Evolutionary conservation across 1,140 invertebrate species (phyloP).

Genomic region (Centruroides vittatus): DNA sequence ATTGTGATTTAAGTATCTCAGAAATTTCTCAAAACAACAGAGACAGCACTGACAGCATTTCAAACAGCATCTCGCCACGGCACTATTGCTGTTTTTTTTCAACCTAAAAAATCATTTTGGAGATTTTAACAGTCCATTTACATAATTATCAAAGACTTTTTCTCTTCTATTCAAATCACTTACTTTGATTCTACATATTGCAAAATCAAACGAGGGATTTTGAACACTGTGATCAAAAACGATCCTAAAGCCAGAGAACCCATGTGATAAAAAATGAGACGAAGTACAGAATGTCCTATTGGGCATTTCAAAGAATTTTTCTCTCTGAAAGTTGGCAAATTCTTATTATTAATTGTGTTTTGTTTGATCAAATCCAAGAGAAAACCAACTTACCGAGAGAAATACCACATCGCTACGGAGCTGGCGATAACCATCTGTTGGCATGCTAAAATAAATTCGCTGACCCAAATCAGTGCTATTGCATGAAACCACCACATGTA

Average conservation of each 20-base stretch:
- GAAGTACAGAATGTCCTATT: slow-evolving; percentile 38
- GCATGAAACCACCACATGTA: slow-evolving; percentile 40
- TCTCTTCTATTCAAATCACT: neutral
- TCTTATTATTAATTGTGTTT: too few relatives aligned
- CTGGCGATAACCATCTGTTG: slow-evolving; percentile 62
- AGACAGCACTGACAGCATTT: slow-evolving; percentile 56
- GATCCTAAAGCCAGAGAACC: slow-evolving; percentile 62
- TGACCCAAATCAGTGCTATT: slow-evolving; percentile 50
- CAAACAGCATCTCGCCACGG: slow-evolving; percentile 19
- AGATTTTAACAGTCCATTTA: too few relatives aligned
- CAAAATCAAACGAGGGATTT: slow-evolving; percentile 45
- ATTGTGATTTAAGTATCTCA: slow-evolving; percentile 57
- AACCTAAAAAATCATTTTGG: neutral
- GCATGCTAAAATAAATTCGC: slow-evolving; percentile 57
- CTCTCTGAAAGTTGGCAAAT: slow-evolving; percentile 35
- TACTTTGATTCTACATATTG: slow-evolving; percentile 29
- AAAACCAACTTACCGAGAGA: slow-evolving; percentile 22
- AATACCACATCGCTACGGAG: slow-evolving; percentile 59
- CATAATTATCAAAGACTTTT: too few relatives aligned
- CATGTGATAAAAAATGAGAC: slow-evolving; percentile 51
- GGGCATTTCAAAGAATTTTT: slow-evolving; percentile 43
- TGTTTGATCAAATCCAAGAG: too few relatives aligned
- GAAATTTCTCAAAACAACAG: slow-evolving; percentile 52
- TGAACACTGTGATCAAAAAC: slow-evolving; percentile 53
- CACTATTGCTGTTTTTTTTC: slow-evolving; percentile 4